phyloP scores from a whole-genome alignment of 2,888 invertebrate species.

The Nomada fabriciana region DNA sequence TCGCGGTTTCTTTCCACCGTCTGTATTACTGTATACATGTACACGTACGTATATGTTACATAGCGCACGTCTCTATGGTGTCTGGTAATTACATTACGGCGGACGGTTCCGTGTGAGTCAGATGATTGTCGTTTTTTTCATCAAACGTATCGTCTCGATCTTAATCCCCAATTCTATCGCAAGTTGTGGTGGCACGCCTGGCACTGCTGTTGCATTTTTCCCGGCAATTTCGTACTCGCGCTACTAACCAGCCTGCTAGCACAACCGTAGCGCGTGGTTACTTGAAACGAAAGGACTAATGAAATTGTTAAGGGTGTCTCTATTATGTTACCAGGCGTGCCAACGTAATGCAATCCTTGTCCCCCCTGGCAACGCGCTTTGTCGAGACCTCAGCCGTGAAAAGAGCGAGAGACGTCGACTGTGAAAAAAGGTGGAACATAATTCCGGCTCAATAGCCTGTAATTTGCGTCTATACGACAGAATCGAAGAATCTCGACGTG shows the following conservation, averaged over 20 bases:
- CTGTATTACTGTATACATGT: too few relatives aligned
- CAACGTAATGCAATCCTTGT: neutral
- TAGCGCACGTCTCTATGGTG: neutral
- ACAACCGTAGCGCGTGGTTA: too few relatives aligned
- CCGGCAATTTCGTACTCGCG: too few relatives aligned
- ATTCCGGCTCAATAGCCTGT: constrained; percentile 44
- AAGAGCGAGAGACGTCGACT: constrained; percentile 9
- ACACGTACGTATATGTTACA: too few relatives aligned
- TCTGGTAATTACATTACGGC: neutral
- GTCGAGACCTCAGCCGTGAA: constrained; percentile 14
- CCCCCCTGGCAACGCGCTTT: neutral
- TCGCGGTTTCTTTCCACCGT: neutral
- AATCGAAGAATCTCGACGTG: constrained; percentile 43
- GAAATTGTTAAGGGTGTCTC: neutral
- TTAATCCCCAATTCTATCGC: constrained; percentile 32
- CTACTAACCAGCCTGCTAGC: too few relatives aligned
- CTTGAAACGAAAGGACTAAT: too few relatives aligned
- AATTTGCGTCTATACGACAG: constrained; percentile 44
- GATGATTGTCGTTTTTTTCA: neutral
- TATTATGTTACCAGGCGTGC: neutral
- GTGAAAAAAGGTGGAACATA: constrained; percentile 30
- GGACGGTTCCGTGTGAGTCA: constrained; percentile 5
- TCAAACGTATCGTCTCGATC: constrained; percentile 12
- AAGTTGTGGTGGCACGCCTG: neutral
- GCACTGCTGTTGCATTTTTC: neutral